Percentiles rank a stretch among this genome's conserved stretches.
phyloP scores from a whole-genome alignment of 2,888 invertebrate species.

The Colletes collaris region DNA sequence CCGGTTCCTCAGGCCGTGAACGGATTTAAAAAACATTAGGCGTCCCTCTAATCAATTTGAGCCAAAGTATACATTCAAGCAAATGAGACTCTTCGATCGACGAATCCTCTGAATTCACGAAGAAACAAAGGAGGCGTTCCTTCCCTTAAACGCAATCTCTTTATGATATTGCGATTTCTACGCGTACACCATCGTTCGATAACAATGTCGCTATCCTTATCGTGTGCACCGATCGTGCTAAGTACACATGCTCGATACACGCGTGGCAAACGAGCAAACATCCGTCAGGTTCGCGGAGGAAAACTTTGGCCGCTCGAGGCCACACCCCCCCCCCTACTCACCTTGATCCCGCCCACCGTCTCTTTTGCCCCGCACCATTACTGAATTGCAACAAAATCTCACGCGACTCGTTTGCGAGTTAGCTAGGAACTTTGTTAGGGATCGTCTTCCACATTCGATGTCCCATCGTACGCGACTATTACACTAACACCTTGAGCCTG shows the following conservation, averaged over 20 bases:
- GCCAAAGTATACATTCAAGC: neutral
- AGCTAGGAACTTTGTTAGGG: constrained; percentile 12
- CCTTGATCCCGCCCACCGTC: neutral
- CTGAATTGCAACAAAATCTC: too few species aligned
- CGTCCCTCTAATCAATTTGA: constrained; percentile 9
- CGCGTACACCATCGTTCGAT: constrained; percentile 6
- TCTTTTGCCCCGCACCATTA: neutral
- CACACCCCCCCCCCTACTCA: neutral
- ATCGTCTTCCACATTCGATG: too few species aligned
- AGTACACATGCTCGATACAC: constrained; percentile 27
- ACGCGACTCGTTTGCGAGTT: neutral
- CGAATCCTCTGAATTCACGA: neutral
- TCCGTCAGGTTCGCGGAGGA: neutral
- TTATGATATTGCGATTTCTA: constrained; percentile 10
- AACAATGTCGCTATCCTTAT: neutral
- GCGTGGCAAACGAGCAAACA: neutral
- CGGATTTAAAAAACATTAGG: too few species aligned
- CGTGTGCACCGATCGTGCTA: constrained; percentile 28
- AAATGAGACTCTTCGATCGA: neutral
- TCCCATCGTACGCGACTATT: too few species aligned
- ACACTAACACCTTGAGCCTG: too few species aligned
- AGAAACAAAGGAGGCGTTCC: constrained; percentile 10
- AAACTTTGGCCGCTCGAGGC: neutral
- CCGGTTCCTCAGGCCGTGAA: too few species aligned
- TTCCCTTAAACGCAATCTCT: neutral